Evolutionary conservation across 2,113 vertebrate genomes (phyloP).

Genomic region (Lampris megalopsis): DNA sequence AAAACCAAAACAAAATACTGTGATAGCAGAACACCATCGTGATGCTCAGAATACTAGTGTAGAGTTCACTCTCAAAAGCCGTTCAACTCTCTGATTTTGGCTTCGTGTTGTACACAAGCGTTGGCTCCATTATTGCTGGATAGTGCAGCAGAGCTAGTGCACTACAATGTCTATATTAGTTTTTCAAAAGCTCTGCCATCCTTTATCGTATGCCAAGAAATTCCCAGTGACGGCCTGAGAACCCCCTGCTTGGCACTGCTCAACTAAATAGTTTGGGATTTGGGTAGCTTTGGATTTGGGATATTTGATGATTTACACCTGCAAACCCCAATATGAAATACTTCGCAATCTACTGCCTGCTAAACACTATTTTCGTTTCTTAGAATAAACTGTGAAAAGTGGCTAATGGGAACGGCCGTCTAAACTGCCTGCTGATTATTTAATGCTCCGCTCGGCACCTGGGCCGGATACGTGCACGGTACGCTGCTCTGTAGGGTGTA

Average conservation of each 20-base stretch:
- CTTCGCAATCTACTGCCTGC: background rate
- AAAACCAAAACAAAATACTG: constrained; percentile 34
- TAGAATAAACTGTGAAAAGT: background rate
- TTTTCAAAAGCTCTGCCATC: constrained; percentile 31
- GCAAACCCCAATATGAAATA: constrained; percentile 14
- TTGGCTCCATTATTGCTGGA: constrained; percentile 44
- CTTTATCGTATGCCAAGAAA: constrained; percentile 17
- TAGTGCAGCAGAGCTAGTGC: background rate
- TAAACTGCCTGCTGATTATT: background rate
- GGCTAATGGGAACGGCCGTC: constrained; percentile 19
- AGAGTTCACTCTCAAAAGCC: constrained; percentile 16
- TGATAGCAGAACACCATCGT: constrained; percentile 11
- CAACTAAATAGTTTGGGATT: constrained; percentile 2
- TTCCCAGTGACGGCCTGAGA: constrained; percentile 38
- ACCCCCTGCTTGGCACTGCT: constrained; percentile 27
- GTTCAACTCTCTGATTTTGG: constrained; percentile 30
- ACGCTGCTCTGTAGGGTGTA: constrained; percentile 19
- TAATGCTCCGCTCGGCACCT: constrained; percentile 22
- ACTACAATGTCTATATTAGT: background rate
- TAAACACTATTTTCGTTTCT: background rate
- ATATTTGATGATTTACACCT: background rate
- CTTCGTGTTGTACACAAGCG: constrained; percentile 20
- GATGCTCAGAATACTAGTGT: constrained; percentile 19
- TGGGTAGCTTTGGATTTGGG: background rate
- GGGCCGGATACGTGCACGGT: background rate